Conservation (phyloP, 2,797 vertebrate species). For the Xiphorhynchus erythropygius region DNA sequence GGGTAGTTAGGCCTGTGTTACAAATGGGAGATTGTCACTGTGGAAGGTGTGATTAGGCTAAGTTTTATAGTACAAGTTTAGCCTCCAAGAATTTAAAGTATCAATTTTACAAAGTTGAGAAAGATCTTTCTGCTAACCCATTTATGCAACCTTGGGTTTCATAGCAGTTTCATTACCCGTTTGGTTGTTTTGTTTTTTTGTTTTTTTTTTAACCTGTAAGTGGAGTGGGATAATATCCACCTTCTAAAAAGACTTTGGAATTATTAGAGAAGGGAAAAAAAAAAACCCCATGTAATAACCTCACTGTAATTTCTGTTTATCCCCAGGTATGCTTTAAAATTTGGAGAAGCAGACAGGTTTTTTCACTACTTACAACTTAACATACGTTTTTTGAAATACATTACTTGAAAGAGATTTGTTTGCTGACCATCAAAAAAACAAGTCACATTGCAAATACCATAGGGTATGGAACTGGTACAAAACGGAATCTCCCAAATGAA, state of each 20-base stretch:
- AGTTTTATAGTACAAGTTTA: background rate
- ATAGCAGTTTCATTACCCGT: background rate
- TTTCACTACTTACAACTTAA: background rate
- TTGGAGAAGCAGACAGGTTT: background rate
- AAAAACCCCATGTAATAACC: background rate
- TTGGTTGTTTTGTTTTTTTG: background rate
- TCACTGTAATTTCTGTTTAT: background rate
- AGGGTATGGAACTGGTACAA: background rate
- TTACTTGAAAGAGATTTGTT: background rate
- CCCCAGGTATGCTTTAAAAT: background rate
- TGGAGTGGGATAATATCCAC: background rate
- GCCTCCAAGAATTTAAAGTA: background rate
- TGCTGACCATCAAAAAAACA: background rate
- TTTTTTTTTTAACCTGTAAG: fast-evolving
- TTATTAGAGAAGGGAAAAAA: background rate
- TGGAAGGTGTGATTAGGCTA: background rate
- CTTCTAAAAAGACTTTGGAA: background rate
- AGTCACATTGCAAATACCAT: fast-evolving
- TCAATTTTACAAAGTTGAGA: background rate
- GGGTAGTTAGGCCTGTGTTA: background rate
- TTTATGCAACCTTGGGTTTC: background rate
- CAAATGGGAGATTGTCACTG: background rate
- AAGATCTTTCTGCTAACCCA: background rate
- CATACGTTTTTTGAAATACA: background rate
- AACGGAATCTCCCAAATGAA: background rate